phyloP scores from a whole-genome alignment of 2,113 vertebrate species.

The Etheostoma spectabile region DNA sequence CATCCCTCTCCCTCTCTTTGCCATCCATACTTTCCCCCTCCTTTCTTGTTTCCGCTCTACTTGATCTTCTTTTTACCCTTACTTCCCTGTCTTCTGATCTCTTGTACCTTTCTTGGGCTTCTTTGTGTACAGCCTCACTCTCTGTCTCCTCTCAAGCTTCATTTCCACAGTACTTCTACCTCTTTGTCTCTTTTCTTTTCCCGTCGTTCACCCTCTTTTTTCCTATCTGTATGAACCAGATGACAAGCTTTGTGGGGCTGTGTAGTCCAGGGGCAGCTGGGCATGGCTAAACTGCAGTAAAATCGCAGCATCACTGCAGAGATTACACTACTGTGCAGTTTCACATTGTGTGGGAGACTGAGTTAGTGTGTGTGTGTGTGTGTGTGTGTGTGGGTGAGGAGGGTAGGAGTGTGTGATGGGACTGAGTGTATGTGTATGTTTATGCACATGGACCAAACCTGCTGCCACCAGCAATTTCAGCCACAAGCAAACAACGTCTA shows the following conservation, averaged over 20 bases:
- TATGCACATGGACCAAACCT: constrained; percentile 45
- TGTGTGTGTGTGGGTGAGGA: constrained; percentile 19
- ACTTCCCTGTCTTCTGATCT: constrained; percentile 27
- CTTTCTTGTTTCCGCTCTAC: background rate
- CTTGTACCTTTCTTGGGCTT: constrained; percentile 17
- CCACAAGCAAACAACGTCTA: constrained; percentile 41
- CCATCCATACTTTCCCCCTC: background rate
- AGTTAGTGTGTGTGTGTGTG: constrained; percentile 16
- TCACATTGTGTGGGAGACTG: constrained; percentile 53
- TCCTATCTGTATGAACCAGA: constrained; percentile 59
- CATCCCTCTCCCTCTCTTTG: constrained; percentile 15
- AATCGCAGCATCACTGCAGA: constrained; percentile 77
- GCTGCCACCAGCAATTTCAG: constrained; percentile 53
- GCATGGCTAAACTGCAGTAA: constrained; percentile 82
- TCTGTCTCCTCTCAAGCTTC: constrained; percentile 30
- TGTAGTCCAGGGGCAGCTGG: constrained; percentile 72
- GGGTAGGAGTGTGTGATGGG: constrained; percentile 15
- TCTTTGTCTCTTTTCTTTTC: constrained; percentile 38
- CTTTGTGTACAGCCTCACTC: constrained; percentile 28
- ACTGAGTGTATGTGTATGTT: constrained; percentile 29
- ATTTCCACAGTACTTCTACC: constrained; percentile 6
- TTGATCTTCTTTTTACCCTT: constrained; percentile 14
- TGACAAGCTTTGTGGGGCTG: constrained; percentile 68
- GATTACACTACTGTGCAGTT: constrained; percentile 71
- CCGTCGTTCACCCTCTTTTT: constrained; percentile 14